Percentiles rank a stretch among this genome's conserved stretches.
Conservation (phyloP, 64 coral and sea anemone genomes). For the Platygyra sinensis region DNA sequence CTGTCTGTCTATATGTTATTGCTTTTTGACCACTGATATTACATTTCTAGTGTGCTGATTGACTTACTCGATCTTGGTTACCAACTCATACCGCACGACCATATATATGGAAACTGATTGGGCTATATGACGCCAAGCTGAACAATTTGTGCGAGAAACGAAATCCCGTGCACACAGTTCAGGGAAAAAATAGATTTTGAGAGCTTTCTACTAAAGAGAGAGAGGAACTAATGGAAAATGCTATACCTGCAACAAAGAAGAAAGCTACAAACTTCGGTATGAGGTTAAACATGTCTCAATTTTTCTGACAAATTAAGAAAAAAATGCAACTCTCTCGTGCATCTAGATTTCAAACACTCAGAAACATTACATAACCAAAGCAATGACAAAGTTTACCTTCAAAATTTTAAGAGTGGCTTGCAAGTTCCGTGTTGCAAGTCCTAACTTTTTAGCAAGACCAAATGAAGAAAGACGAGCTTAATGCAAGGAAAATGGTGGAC, state of each 20-base stretch:
- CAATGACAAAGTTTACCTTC: background rate
- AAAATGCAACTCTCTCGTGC: background rate
- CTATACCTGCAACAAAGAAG: constrained; percentile 9
- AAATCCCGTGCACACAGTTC: too few relatives aligned
- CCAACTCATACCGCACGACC: too few relatives aligned
- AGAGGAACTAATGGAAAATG: background rate
- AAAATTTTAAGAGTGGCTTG: constrained; percentile 39
- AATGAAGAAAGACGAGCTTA: constrained; percentile 33
- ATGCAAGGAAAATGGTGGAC: constrained; percentile 51
- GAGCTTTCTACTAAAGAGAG: constrained; percentile 1
- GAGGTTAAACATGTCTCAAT: constrained; percentile 16
- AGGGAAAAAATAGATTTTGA: background rate
- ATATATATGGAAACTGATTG: too few relatives aligned
- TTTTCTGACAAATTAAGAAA: constrained; percentile 9
- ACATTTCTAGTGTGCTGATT: too few relatives aligned
- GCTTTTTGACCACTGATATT: too few relatives aligned
- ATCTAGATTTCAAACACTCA: background rate
- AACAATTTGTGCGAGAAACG: too few relatives aligned
- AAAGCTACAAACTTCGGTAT: constrained; percentile 48
- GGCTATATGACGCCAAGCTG: too few relatives aligned
- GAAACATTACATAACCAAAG: background rate
- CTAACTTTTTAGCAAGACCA: constrained; percentile 5
- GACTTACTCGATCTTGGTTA: too few relatives aligned
- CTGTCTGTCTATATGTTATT: too few relatives aligned
- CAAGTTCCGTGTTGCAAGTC: constrained; percentile 37